Evolutionary conservation across 2,113 vertebrate genomes (phyloP), one percentile per base, ranked within the genome.

Genomic region (Myxocyprinus asiaticus): DNA sequence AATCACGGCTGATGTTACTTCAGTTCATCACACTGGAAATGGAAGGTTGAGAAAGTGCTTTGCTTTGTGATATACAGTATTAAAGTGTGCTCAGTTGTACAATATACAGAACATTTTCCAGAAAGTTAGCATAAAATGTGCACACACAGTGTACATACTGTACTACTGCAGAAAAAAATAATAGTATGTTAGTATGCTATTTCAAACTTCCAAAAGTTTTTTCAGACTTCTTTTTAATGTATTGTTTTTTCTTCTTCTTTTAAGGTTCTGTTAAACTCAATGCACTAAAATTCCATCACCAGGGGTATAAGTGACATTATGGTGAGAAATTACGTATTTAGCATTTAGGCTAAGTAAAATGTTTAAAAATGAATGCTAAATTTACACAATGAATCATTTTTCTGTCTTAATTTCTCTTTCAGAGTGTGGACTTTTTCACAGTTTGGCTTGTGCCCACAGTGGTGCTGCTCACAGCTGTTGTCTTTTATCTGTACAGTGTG

Each of bases 401-500:
- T 67, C 4, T 11, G 53, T 53, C 17, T 51, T 44, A 9, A 51
- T 22, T 14, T 63, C 3, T 42, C 6, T 64, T 84, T 77, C 80
- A 86, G 87, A 87, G 91, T 67, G 96, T 97, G 95, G 91, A 94
- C 10, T 7, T 92, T 6, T 83, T 87, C 10, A 89, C 93, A 0
- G 78, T 95, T 0, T 87, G 97, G 53, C 77, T 94, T 81, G 82
- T 98, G 3, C 96, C 95, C 0, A 77, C 94, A 56, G 89, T 95
- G 12, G 87, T 97, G 1, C 59, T 96, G 66, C 90, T 93, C 5
- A 91, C 95, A 47, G 95, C 95, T 9, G 96, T 93, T n/a, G 64
- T 97, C 12, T 91, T 96, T 83, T 94, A 95, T 85, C 91, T 98
- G 55, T 97, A 96, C 10, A 90, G 92, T 55, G 80, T 89, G 42